A percentile compares a stretch with the other conserved stretches of the same genome.
Evolutionary conservation across 1,140 invertebrate species (phyloP).

Genomic region (Leptinotarsa lineolata): DNA sequence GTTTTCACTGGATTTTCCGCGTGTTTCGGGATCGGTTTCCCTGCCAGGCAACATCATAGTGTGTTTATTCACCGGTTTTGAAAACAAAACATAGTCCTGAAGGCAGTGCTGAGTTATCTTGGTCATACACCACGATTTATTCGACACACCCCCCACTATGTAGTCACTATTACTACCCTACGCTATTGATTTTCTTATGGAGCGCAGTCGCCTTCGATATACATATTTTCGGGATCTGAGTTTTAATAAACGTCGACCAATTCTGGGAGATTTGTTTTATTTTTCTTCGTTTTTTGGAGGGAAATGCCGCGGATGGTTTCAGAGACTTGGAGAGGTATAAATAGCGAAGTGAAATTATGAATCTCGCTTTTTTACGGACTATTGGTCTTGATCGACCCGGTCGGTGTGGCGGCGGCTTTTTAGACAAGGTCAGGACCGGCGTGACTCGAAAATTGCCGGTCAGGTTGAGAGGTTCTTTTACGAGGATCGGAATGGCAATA

Average conservation of each 20-base stretch:
- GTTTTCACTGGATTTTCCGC: not conserved
- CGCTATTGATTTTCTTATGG: not conserved
- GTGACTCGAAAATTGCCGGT: not conserved
- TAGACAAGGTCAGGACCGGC: slow-evolving; percentile 1
- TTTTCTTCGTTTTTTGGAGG: not conserved
- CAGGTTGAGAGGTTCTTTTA: too few species aligned
- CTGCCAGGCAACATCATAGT: not conserved
- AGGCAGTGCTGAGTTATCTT: not conserved
- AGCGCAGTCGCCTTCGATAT: not conserved
- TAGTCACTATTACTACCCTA: not conserved
- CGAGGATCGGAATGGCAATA: too few species aligned
- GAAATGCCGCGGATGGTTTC: slow-evolving; percentile 4
- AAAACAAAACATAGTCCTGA: not conserved
- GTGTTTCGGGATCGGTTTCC: not conserved
- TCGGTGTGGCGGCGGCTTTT: too few species aligned
- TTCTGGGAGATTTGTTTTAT: not conserved
- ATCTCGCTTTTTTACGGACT: slow-evolving; percentile 3
- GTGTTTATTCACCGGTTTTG: slow-evolving; percentile 1
- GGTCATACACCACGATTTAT: slow-evolving; percentile 1
- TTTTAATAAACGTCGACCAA: not conserved
- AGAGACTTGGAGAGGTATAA: slow-evolving; percentile 2
- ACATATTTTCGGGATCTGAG: not conserved
- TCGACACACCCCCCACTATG: slow-evolving; percentile 7
- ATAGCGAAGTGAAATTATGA: not conserved
- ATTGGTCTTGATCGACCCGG: not conserved